Evolutionary conservation across 2,888 invertebrate species (phyloP), one percentile per base, ranked within the genome.

Genomic region (Hirtodrosophila trivittata): DNA sequence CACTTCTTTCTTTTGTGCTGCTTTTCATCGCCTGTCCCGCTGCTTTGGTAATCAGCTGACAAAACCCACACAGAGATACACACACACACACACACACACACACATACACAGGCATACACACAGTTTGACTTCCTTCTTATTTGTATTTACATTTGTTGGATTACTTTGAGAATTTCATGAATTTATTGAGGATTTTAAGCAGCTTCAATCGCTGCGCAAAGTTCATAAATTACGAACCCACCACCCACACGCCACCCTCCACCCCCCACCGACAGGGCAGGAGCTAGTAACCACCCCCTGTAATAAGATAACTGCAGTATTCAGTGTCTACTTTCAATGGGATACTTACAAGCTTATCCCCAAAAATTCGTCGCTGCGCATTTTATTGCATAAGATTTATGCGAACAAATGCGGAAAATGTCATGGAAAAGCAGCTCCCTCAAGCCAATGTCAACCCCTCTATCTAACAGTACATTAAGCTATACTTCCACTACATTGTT

Each of bases 361-460:
- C 21, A 13, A 55, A 39, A 47, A 49, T 46, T 65, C 41, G 56
- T 57, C 39, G 73, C 77, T 80, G 82, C 80, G 82, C 80, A 82
- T 81, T 80, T 81, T 82, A 78, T 78, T 46, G 80, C 73, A 59
- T 39, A 66, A 75, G 75, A 75, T 75, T 80, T 80, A 81, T 80
- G 78, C 65, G 75, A 65, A 46, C 65, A 67, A 71, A 74, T 80
- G 80, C 82, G 82, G 82, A 82, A 81, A 75, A 82, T 73, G 77
- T 67, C 66, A 72, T 62, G 65, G 72, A 72, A 73, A 72, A 72
- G 37, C 50, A 54, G 38, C 54, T 25, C 3, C 12, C 28, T n/a
- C 14, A 1, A 7, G 16, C 30, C 9, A 14, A 47, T 28, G 12
- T 10, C 28, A 10, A 8, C 13, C 51, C 18, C 21, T 10, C 33